Conservation (phyloP, 1,140 invertebrate species). For the Procambarus virginalis region DNA sequence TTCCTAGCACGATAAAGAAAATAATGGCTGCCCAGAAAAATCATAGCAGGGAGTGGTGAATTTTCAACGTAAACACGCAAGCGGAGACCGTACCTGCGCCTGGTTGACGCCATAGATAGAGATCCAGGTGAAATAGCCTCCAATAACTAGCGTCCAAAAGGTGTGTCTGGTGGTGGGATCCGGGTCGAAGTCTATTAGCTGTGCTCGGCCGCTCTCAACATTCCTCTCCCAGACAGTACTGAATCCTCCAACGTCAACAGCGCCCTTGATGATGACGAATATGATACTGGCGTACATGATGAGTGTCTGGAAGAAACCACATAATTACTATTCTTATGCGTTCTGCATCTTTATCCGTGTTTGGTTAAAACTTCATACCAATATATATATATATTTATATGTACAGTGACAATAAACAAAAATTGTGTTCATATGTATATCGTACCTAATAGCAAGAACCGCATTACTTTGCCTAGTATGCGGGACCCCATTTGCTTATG, state of each 20-base stretch:
- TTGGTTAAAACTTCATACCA: too few species aligned
- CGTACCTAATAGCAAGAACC: too few species aligned
- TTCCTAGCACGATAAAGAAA: too few species aligned
- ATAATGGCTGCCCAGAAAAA: too few species aligned
- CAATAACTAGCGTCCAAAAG: constrained; percentile 92
- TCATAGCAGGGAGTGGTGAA: too few species aligned
- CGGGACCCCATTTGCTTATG: too few species aligned
- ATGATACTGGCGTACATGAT: constrained; percentile 80
- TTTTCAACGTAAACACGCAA: too few species aligned
- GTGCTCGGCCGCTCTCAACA: constrained; percentile 40
- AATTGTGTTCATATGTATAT: too few species aligned
- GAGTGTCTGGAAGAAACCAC: constrained; percentile 28
- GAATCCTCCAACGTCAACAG: constrained; percentile 64
- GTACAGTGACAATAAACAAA: too few species aligned
- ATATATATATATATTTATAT: too few species aligned
- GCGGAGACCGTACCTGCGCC: constrained; percentile 79
- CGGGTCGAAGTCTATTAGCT: constrained; percentile 74
- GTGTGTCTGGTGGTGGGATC: constrained; percentile 88
- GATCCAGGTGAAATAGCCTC: constrained; percentile 94
- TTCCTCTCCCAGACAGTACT: constrained; percentile 61
- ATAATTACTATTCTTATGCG: background rate
- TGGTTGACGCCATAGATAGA: constrained; percentile 95
- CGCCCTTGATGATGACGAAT: constrained; percentile 79
- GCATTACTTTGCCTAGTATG: too few species aligned
- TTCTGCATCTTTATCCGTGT: too few species aligned